phyloP scores from a whole-genome alignment of 2,113 vertebrate species.

The Stigmatopora nigra region DNA sequence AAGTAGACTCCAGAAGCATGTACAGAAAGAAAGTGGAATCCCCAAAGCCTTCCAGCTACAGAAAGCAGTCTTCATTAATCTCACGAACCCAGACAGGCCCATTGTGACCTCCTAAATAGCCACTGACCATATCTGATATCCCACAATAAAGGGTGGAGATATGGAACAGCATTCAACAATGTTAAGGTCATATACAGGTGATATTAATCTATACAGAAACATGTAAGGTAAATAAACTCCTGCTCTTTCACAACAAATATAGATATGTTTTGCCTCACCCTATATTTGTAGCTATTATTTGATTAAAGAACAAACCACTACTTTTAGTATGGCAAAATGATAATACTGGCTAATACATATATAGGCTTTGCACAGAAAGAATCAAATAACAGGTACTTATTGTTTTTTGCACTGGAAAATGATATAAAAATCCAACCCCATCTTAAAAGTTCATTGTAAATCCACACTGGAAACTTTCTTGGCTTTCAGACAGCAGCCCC shows the following conservation, averaged over 20 bases:
- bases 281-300: no score
- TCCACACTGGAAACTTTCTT: not conserved
- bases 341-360: not conserved
- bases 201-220: constrained; percentile 38
- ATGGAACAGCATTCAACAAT: constrained; percentile 47
- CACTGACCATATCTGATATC: constrained; percentile 52
- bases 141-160: constrained; percentile 41
- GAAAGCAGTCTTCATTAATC: constrained; percentile 54
- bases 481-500: constrained; percentile 5
- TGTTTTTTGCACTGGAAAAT: not conserved
- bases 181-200: constrained; percentile 18
- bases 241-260: constrained; percentile 1
- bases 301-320: not conserved
- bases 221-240: constrained; percentile 21
- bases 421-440: not conserved
- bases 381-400: not conserved
- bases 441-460: not conserved
- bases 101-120: constrained; percentile 65
- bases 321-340: not conserved
- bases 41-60: constrained; percentile 32
- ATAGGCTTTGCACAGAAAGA: not conserved
- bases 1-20: constrained; percentile 23
- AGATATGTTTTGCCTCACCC: not conserved
- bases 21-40: constrained; percentile 18
- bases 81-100: constrained; percentile 55